phyloP scores from a whole-genome alignment of 2,113 vertebrate species.

The Tamias sibiricus region DNA sequence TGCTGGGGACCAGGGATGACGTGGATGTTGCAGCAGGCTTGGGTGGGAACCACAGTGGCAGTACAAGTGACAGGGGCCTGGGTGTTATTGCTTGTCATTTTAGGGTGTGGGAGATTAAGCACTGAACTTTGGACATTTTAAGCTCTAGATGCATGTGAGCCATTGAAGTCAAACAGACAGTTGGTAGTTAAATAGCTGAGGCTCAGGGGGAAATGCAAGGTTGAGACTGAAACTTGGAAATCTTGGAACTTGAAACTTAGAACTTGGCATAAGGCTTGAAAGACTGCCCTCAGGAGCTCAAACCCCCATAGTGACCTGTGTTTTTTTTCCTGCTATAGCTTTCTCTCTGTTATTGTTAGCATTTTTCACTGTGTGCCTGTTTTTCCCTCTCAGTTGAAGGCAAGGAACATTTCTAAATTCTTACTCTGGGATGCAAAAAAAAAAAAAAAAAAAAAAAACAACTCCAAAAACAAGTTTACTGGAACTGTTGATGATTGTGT shows the following conservation, averaged over 20 bases:
- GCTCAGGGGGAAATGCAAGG: fast-evolving
- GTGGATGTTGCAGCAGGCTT: too few species aligned
- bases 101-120: neutral
- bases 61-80: neutral
- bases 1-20: neutral
- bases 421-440: neutral
- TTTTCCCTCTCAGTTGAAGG: neutral
- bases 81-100: neutral
- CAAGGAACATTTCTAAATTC: neutral
- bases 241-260: too few species aligned
- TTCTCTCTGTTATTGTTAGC: neutral
- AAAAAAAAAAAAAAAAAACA: too few species aligned
- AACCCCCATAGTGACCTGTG: neutral
- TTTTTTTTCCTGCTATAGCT: neutral
- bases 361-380: neutral
- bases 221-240: too few species aligned
- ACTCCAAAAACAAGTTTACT: neutral
- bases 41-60: neutral
- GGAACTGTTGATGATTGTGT: neutral
- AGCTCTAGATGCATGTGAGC: neutral
- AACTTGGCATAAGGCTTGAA: neutral
- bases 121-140: neutral
- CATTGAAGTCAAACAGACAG: neutral
- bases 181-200: neutral
- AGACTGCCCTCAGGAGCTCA: neutral